Base-by-base conservation (phyloP, 2,888 invertebrate genomes). In the Tenthredo mesomela region DNA sequence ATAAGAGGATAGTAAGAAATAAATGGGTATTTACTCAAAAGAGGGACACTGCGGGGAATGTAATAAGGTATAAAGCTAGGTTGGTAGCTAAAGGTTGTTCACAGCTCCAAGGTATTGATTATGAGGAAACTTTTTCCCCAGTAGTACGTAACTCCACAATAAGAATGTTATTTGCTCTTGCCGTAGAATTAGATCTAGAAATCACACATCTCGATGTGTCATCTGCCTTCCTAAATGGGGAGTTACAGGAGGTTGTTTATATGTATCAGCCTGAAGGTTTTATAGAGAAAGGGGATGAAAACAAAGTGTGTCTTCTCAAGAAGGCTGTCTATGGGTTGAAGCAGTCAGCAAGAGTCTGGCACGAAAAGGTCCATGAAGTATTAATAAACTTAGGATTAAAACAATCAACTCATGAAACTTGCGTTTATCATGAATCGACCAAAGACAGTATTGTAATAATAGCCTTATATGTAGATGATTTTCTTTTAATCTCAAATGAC, bases 221-320 rank as follows among this genome's bases (percentile, higher is more conserved):
- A 6, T 89, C 90, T 10, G 90, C 90, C 3, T 90, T 89, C 77
- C 84, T 91, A 15, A 87, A 90, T 82, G 89, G 89, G 10, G 86
- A 88, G 7, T 84, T 91, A 33, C 73, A 86, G 67, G 89, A 91
- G 86, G 87, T 87, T 47, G 86, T 90, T 12, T 90, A 88, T 47
- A 88, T 89, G 88, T 37, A 70, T 40, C 86, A 87, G 77, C 88
- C 86, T 33, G 86, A 86, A 80, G 86, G 75, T 1, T 43, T 82
- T 70, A 61, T 82, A 65, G 61, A 84, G 82, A 85, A 73, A 15
- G 73, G 47, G 5, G 10, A 73, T 43, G 47, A 47, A 12, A 12
- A 47, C 18, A 73, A 73, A 73, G 73, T 73, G n/a, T n/a, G 47
- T 25, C 21, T 43, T n/a, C 85, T 89, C 85, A 88, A 89, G 40